Conservation (phyloP, 30 jellyfish, hydroid and myxozoan species). For the Thelohanellus kitauei region DNA sequence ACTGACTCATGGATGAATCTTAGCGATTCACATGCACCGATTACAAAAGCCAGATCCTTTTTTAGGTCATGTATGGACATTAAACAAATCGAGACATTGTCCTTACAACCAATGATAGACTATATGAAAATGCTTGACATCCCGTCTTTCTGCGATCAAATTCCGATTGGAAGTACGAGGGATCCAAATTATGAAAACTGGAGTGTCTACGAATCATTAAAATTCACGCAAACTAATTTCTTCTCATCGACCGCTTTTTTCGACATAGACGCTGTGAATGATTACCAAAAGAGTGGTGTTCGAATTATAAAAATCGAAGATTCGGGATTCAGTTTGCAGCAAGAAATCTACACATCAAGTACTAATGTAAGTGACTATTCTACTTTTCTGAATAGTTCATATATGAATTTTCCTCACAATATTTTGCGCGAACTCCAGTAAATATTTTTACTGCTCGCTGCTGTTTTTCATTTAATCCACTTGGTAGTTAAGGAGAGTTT, state of each 20-base stretch:
- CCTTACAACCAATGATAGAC: slow-evolving; percentile 40
- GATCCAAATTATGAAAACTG: slow-evolving; percentile 17
- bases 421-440: too few species aligned
- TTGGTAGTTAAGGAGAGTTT: too few species aligned
- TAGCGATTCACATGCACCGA: too few species aligned
- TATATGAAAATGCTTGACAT: slow-evolving; percentile 22
- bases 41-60: slow-evolving; percentile 33
- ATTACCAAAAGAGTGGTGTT: slow-evolving; percentile 7
- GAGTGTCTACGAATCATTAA: slow-evolving; percentile 23
- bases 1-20: too few species aligned
- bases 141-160: too few species aligned
- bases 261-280: slow-evolving; percentile 61
- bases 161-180: slow-evolving; percentile 19
- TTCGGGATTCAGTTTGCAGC: slow-evolving; percentile 63
- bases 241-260: slow-evolving; percentile 86
- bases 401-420: too few species aligned
- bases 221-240: slow-evolving; percentile 18
- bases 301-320: not conserved
- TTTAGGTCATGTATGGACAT: slow-evolving; percentile 40
- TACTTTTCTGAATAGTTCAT: too few species aligned
- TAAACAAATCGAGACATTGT: slow-evolving; percentile 15
- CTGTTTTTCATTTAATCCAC: too few species aligned
- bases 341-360: slow-evolving; percentile 41
- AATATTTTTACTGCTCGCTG: too few species aligned
- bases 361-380: slow-evolving; percentile 3